Base-by-base conservation (phyloP, 2,797 vertebrate genomes). In the Falco novaeseelandiae region DNA sequence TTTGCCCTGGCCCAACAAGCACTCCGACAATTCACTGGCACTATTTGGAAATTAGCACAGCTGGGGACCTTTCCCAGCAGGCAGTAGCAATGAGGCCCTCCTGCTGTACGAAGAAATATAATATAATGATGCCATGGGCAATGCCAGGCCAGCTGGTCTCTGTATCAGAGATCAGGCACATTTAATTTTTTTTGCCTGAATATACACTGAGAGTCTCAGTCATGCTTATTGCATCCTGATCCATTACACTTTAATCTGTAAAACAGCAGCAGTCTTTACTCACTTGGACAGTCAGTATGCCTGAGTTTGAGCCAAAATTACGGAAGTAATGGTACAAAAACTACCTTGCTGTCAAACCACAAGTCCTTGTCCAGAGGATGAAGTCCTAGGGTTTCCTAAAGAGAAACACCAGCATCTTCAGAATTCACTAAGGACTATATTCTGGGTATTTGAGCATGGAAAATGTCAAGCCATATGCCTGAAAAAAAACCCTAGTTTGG, bases 121-220 rank as follows among this genome's bases (percentile, higher is more conserved):
- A 54, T 66, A 55, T n/a, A 87, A 78, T 32, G 72, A 62, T 55
- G 80, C 70, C 13, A 49, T 8, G 21, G 58, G 80, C 42, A 49
- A 34, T 54, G 80, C 48, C 85, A 93, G 83, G 66, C 73, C 90
- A 90, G 93, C 86, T 95, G 94, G 83, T 76, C 46, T 94, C 83
- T 72, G 36, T 30, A 84, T 52, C 57, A 91, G 69, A 49, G 29
- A 89, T 51, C 49, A 34, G 49, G 49, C 61, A 69, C 46, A 27
- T 67, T 46, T 34, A n/a, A 23, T 29, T 49, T 49, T 74, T 83
- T 88, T 86, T 7, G 1, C 58, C 55, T 84, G 29, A 92, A 51
- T 69, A 30, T 54, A 57, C 61, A 49, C 29, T 55, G 36, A 87
- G 49, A 63, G 12, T 38, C 36, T 87, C 38, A 29, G 40, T 80